phyloP scores from a whole-genome alignment of 2,888 invertebrate genomes.

The Eupithecia pulchellata region DNA sequence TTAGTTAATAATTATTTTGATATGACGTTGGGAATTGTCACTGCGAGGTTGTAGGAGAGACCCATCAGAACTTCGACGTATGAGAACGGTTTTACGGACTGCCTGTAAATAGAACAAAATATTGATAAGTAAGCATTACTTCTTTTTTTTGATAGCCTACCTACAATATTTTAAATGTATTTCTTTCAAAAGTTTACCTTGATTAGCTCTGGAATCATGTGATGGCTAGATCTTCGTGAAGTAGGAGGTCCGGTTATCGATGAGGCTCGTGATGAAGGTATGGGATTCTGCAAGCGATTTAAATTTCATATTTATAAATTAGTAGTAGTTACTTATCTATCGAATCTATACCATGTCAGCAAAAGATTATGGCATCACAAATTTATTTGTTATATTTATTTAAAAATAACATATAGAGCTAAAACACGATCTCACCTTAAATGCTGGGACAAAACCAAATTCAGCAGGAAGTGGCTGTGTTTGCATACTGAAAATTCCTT shows the following conservation, averaged over 20 bases:
- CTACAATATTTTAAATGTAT: background rate
- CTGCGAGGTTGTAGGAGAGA: conserved; percentile 69
- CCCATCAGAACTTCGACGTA: conserved; percentile 78
- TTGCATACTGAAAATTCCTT: conserved; percentile 71
- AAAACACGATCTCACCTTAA: conserved; percentile 56
- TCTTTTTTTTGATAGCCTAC: background rate
- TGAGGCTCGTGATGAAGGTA: conserved; percentile 72
- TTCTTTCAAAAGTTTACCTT: conserved; percentile 54
- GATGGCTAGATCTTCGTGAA: conserved; percentile 79
- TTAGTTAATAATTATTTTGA: conserved; percentile 75
- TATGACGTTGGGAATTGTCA: conserved; percentile 64
- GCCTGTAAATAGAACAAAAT: conserved; percentile 63
- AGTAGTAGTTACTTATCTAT: background rate
- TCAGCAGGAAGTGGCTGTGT: conserved; percentile 78
- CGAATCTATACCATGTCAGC: too few relatives aligned
- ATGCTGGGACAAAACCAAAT: conserved; percentile 77
- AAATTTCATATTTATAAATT: too few relatives aligned
- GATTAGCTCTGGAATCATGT: conserved; percentile 72
- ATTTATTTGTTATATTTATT: too few relatives aligned
- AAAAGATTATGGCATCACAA: too few relatives aligned
- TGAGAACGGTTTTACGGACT: conserved; percentile 69
- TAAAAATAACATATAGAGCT: too few relatives aligned
- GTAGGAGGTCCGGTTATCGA: conserved; percentile 77
- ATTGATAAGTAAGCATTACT: background rate
- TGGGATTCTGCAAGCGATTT: conserved; percentile 59